Conservation (phyloP, 2,888 invertebrate genomes). For the Mimumesa dahlbomi region DNA sequence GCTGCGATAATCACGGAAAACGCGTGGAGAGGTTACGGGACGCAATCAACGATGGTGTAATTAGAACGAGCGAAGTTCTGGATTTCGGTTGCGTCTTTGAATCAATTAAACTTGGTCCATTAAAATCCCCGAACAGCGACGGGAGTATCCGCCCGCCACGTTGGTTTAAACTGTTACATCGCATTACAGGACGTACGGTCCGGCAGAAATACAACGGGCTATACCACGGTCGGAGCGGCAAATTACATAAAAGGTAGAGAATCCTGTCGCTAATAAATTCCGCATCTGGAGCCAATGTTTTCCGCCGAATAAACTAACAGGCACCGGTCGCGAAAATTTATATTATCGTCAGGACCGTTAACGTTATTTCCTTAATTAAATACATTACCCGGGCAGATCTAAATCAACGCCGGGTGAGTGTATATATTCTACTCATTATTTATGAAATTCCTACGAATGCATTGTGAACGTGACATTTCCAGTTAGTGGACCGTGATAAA, state of each 20-base stretch:
- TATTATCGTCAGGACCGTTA: too few relatives aligned
- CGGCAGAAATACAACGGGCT: too few relatives aligned
- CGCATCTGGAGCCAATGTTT: neutral
- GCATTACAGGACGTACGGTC: too few relatives aligned
- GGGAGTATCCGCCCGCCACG: neutral
- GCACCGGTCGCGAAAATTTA: too few relatives aligned
- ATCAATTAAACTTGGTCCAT: conserved; percentile 40
- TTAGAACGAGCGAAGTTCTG: conserved; percentile 26
- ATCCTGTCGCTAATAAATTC: conserved; percentile 34
- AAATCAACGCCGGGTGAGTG: too few relatives aligned
- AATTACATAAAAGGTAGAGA: conserved; percentile 35
- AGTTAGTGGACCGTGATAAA: too few relatives aligned
- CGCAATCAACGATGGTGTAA: conserved; percentile 12
- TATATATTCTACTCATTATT: neutral
- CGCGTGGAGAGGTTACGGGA: neutral
- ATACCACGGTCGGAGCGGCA: neutral
- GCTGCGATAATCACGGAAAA: too few relatives aligned
- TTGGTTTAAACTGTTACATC: too few relatives aligned
- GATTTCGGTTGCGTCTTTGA: conserved; percentile 31
- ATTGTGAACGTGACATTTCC: neutral
- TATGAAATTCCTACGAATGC: neutral
- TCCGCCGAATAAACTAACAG: neutral
- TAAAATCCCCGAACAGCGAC: too few relatives aligned
- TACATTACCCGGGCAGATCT: too few relatives aligned
- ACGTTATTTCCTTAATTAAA: too few relatives aligned